Evolutionary conservation across 1,140 invertebrate species (phyloP), one percentile per base, ranked within the genome.

Genomic region (Cataglyphis hispanica): DNA sequence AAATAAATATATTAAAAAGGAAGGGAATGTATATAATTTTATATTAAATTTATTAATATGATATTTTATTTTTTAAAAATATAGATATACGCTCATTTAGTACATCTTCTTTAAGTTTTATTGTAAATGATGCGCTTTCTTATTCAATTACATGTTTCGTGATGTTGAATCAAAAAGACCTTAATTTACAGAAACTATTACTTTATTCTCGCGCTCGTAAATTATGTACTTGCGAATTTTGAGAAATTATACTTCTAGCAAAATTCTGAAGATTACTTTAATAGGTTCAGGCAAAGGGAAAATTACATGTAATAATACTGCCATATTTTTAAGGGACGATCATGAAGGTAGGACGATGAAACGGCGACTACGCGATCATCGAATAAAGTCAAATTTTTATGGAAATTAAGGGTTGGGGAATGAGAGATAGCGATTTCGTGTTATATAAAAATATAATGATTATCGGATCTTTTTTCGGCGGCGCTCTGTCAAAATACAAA

Each of bases 271-370:
- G 25, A 83, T 83, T 60, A 83, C 37, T 43, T 74, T 83, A 83
- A 83, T 83, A n/a, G 67, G 19, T 27, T 40, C n/a, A n/a, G 53
- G 43, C 46, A 74, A 61, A 83, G 22, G 53, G 10, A 72, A 72
- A 61, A 83, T 83, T 83, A 60, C 53, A 31, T 83, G 27, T 83
- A 83, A 83, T 83, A 43, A 72, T 61, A 72, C 67, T 60, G 46
- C 46, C 46, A 4, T 3, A 31, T 58, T 40, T 81, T 60, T 61
- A 83, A 74, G 72, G 72, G n/a, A 74, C 56, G 50, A 31, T 31
- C n/a, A 60, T 7, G 67, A 25, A 34, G 67, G n/a, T 34, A 34
- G 53, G 67, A 46, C 74, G 72, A 83, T 83, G 37, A 50, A 64
- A 31, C 8, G n/a, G 78, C 64, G 53, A 37, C 37, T 61, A 25